phyloP scores from a whole-genome alignment of 2,113 vertebrate genomes.

The Macaca mulatta region DNA sequence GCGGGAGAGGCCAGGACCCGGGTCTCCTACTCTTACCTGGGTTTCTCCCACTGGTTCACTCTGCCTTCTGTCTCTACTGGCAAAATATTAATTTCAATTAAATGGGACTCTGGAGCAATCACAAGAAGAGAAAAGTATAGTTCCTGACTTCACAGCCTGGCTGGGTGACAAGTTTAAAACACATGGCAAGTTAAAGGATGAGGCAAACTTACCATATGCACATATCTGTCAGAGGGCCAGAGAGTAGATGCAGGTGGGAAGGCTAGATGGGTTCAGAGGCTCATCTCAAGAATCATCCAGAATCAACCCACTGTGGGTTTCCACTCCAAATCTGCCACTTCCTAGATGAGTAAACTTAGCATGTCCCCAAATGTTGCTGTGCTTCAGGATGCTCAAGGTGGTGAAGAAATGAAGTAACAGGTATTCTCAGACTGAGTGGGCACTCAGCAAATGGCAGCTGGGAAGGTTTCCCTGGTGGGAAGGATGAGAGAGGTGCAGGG shows the following conservation, averaged over 20 bases:
- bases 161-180: not conserved
- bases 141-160: not conserved
- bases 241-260: not conserved
- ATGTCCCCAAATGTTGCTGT: no score
- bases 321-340: not conserved
- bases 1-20: not conserved
- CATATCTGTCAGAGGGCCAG: not conserved
- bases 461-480: not conserved
- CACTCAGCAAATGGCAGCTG: not conserved
- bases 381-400: no score
- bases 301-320: not conserved
- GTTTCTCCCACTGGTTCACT: not conserved
- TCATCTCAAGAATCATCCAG: not conserved
- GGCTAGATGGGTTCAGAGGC: not conserved
- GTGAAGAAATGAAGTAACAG: not conserved
- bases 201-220: not conserved
- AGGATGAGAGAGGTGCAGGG: not conserved
- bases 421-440: not conserved
- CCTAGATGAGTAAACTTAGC: not conserved
- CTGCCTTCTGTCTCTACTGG: not conserved
- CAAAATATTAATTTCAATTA: not conserved
- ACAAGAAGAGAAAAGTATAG: not conserved
- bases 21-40: not conserved
- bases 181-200: not conserved
- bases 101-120: not conserved